Evolutionary conservation across 64 coral and sea anemone species (phyloP), one percentile per base, ranked within the genome.

Genomic region (Acropora tenuis): DNA sequence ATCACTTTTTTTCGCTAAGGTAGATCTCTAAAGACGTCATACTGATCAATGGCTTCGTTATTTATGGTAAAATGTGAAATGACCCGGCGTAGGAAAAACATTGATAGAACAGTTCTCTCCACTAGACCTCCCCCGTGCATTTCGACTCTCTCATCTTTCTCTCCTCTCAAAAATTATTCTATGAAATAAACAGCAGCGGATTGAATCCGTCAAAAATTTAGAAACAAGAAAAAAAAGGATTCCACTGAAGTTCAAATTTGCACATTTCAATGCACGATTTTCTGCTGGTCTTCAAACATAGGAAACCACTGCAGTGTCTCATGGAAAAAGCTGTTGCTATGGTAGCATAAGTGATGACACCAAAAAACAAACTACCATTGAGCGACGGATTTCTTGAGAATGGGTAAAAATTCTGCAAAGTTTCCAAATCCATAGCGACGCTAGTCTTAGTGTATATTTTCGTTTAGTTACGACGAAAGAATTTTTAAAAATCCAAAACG

Each of bases 391-490:
- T 80, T 59, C 40, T 59, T 42, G 40, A 60, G 5, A 42, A 52
- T 18, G 0, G 15, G 41, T 67, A 2, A 66, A 19, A 66, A 30
- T 83, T 83, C 68, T 41, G 43, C 68, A 68, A 1, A 69, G 15
- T n/a, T 85, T 48, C 63, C 4, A 50, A 67, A 40, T 85, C 30
- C 46, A 48, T 46, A 45, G 19, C 47, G 65, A 16, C 59, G 20
- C 43, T 72, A 1, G 3, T 67, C 3, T 17, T 48, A 10, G 61
- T 50, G 44, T 71, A 85, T 67, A 49, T 85, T 85, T 68, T 71
- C 17, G 9, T 85, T 85, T 18, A 85, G 82, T 71, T 85, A 71
- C 72, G 45, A 17, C 40, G 68, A 30, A 13, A 19, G 18, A 71
- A 71, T 71, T 71, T 71, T 71, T 71, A 4, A n/a, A 71, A 71